phyloP scores from a whole-genome alignment of 2,797 vertebrate species.

The Pseudocheirus occidentalis region DNA sequence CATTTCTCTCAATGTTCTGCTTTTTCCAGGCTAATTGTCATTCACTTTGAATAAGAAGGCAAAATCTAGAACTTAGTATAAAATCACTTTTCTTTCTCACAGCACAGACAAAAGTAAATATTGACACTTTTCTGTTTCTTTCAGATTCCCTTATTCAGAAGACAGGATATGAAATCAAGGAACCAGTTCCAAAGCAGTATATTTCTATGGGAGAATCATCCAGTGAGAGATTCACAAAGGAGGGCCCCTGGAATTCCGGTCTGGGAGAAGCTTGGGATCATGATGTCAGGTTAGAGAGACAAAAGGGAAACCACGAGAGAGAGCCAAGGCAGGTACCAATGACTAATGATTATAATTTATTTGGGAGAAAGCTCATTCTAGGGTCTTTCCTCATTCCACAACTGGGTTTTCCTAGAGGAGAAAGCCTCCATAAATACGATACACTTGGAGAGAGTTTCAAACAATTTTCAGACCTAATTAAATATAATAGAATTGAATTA shows the following conservation, averaged over 20 bases:
- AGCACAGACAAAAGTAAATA: background rate
- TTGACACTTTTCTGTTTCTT: background rate
- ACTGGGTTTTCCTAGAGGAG: background rate
- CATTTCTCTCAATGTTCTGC: background rate
- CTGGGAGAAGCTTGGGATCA: constrained; percentile 11
- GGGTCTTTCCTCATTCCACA: background rate
- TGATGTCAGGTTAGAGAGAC: constrained; percentile 5
- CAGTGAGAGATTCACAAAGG: background rate
- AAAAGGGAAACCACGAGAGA: background rate
- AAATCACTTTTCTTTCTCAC: background rate
- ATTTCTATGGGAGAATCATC: background rate
- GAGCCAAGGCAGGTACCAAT: background rate
- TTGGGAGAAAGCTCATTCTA: background rate
- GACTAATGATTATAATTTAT: background rate
- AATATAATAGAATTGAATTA: constrained; percentile 70
- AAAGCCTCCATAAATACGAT: constrained; percentile 42
- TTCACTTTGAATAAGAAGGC: background rate
- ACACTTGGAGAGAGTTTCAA: constrained; percentile 72
- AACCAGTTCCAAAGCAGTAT: background rate
- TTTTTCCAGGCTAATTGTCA: background rate
- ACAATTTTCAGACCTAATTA: constrained; percentile 66
- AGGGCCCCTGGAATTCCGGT: background rate
- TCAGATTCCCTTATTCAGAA: background rate
- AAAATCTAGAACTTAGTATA: background rate
- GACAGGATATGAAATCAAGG: background rate